Evolutionary conservation across 2,113 vertebrate genomes (phyloP).

Genomic region (Clarias batrachus): DNA sequence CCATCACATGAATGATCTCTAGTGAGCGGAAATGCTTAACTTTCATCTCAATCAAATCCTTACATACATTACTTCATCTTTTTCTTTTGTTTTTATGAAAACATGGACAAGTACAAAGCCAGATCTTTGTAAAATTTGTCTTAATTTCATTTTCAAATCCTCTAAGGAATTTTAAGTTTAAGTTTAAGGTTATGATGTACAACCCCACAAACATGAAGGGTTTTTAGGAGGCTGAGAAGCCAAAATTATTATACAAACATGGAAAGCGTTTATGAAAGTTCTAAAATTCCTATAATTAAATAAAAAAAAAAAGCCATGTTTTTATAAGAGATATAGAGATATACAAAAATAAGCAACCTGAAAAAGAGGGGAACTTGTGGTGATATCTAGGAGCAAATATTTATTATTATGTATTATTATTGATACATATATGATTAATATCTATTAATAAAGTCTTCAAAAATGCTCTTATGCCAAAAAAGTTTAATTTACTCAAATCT

Average conservation of each 20-base stretch:
- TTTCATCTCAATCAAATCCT: not conserved
- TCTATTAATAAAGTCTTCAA: not conserved
- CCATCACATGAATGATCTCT: not conserved
- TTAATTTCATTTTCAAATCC: not conserved
- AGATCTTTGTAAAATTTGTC: not conserved
- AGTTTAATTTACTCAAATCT: no score
- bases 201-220: not conserved
- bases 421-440: no score
- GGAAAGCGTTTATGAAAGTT: not conserved
- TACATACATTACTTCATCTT: not conserved
- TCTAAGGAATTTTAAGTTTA: not conserved
- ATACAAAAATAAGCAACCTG: not conserved
- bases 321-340: not conserved
- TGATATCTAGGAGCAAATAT: not conserved
- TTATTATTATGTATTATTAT: not conserved
- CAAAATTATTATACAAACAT: not conserved
- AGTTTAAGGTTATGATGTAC: not conserved
- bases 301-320: no score
- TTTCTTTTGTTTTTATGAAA: no score
- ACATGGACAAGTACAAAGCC: not conserved
- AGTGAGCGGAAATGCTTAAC: not conserved
- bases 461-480: not conserved
- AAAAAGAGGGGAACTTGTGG: not conserved
- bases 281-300: not conserved
- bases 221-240: not conserved